Evolutionary conservation across 2,888 invertebrate species (phyloP).

Genomic region (Hipparchia semele): DNA sequence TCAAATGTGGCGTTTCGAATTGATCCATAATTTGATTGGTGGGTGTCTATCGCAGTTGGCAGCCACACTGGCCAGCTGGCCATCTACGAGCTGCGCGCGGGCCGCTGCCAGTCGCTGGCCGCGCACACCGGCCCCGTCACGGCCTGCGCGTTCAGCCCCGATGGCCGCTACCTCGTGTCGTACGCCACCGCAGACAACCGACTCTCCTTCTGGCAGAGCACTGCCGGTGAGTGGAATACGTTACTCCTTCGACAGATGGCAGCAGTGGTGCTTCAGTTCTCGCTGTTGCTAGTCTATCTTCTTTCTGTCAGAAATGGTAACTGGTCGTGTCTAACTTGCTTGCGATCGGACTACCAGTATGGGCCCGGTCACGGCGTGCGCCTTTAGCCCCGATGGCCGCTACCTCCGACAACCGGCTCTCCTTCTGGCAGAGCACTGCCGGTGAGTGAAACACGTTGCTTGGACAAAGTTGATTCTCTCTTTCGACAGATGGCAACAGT

Average conservation of each 20-base stretch:
- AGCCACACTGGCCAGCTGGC: constrained; percentile 96
- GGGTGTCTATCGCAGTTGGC: constrained; percentile 84
- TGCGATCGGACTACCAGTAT: no score
- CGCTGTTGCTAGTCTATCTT: background rate
- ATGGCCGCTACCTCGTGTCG: constrained; percentile 98
- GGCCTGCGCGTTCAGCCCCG: constrained; percentile 97
- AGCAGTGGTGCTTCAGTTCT: background rate
- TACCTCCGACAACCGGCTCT: constrained; percentile 97
- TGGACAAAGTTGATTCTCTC: background rate
- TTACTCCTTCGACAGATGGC: background rate
- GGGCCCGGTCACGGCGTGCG: no score
- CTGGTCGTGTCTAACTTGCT: no score
- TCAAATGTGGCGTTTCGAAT: no score
- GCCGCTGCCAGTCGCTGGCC: constrained; percentile 96
- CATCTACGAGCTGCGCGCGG: constrained; percentile 97
- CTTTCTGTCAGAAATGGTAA: constrained; percentile 72
- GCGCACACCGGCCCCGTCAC: constrained; percentile 96
- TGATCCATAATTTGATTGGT: no score
- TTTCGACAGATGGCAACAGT: background rate
- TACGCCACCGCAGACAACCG: constrained; percentile 97
- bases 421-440: constrained; percentile 98
- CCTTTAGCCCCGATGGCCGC: constrained; percentile 98
- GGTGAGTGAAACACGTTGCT: no score
- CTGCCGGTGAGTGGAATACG: constrained; percentile 66
- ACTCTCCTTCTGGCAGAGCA: constrained; percentile 99